Base-by-base conservation (phyloP, 2,888 invertebrate species). In the Phaedon cochleariae region DNA sequence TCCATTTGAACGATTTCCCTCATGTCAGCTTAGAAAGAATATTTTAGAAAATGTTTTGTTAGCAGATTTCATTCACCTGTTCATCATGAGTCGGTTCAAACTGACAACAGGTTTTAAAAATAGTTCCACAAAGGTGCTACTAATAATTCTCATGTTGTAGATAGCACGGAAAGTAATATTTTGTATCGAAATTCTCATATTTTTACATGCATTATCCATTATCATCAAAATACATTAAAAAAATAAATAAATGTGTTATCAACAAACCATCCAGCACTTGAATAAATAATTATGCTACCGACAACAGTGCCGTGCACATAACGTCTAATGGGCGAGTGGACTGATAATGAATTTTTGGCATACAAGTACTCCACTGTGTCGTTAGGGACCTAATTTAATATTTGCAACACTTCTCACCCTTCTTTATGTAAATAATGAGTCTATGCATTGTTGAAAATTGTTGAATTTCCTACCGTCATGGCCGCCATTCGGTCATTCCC, bases 141-240 rank as follows among this genome's bases (percentile, higher is more conserved):
- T 26, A 7, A 7, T 4, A 15, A 41, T 41, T 15, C n/a, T 41
- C 15, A 41, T 41, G 41, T 41, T 41, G 31, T 34, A 34, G 31
- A 34, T 34, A 34, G 31, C 10, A 34, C 10, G 2, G 31, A 10
- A 5, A 5, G 10, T 10, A 9, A 9, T 34, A 34, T 34, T 5
- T 10, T 6, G 41, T 41, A 41, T 41, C 15, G 41, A 10, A 15
- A 41, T n/a, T 41, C 15, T n/a, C 41, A 41, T 41, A 41, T 41
- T 41, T 41, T 41, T 41, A 41, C 41, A 41, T 41, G 41, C 41
- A 41, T 41, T 41, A 41, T 15, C 41, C 41, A 41, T 41, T 41
- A 41, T 41, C 41, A 41, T 41, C 3, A 41, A 2, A 41, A 41
- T 15, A 41, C n/a, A n/a, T 41, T 2, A 12, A 41, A 41, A 41